A percentile compares a stretch with the other conserved stretches of the same genome.
Evolutionary conservation across 1,140 invertebrate genomes (phyloP).

Genomic region (Musca vetustissima): DNA sequence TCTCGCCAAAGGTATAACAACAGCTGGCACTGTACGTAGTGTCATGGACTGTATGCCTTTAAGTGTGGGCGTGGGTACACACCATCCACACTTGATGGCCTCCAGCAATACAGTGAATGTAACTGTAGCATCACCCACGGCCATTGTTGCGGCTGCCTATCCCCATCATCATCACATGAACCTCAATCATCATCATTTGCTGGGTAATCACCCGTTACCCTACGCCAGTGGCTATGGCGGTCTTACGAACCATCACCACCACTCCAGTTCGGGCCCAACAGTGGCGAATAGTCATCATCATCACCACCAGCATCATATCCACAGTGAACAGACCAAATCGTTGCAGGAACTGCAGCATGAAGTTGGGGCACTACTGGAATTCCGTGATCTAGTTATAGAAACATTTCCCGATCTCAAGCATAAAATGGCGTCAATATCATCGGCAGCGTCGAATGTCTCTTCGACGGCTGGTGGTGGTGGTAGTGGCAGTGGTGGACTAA

Average conservation of each 20-base stretch:
- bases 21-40: conserved; percentile 37
- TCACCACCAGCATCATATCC: conserved; percentile 44
- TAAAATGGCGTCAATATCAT: conserved; percentile 68
- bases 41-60: conserved; percentile 50
- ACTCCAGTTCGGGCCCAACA: conserved; percentile 18
- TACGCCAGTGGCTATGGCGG: conserved; percentile 46
- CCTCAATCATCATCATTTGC: conserved; percentile 36
- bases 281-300: conserved; percentile 45
- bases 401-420: conserved; percentile 84
- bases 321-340: conserved; percentile 55
- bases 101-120: conserved; percentile 26
- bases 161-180: conserved; percentile 46
- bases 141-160: background rate
- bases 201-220: conserved; percentile 41
- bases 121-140: conserved; percentile 13
- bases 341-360: conserved; percentile 82
- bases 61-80: conserved; percentile 35
- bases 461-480: conserved; percentile 40
- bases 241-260: conserved; percentile 31
- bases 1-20: conserved; percentile 35
- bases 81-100: conserved; percentile 39
- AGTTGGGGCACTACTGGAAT: conserved; percentile 83
- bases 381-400: conserved; percentile 88
- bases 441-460: conserved; percentile 50
- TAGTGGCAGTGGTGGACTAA: conserved; percentile 42